Conservation (phyloP, 2,888 invertebrate species). For the Cephus rjabovi region DNA sequence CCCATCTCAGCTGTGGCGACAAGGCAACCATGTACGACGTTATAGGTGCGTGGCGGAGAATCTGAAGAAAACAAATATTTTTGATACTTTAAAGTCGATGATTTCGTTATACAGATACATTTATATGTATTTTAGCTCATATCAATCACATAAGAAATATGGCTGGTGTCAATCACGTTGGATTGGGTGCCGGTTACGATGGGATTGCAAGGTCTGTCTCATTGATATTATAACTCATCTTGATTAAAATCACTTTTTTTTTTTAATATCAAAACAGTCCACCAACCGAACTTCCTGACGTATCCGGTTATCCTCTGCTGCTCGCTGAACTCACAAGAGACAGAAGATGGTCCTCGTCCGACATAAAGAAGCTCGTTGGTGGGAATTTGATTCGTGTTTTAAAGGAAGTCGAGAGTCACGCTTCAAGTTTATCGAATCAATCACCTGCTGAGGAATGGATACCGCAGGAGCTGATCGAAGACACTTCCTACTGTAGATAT, state of each 20-base stretch:
- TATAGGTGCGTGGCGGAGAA: slow-evolving; percentile 68
- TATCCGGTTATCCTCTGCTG: slow-evolving; percentile 72
- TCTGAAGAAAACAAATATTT: background rate
- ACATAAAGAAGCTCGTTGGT: slow-evolving; percentile 72
- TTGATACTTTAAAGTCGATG: background rate
- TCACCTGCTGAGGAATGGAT: slow-evolving; percentile 71
- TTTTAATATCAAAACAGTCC: slow-evolving; percentile 53
- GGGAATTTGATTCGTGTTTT: slow-evolving; percentile 72
- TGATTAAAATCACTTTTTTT: no score
- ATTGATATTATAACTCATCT: background rate
- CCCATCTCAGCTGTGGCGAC: slow-evolving; percentile 72
- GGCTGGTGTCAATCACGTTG: slow-evolving; percentile 76
- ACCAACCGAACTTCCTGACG: slow-evolving; percentile 70
- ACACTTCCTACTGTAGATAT: slow-evolving; percentile 70
- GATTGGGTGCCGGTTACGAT: slow-evolving; percentile 73
- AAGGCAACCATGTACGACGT: slow-evolving; percentile 72
- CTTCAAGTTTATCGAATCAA: slow-evolving; percentile 61
- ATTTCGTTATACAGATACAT: background rate
- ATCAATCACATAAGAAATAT: slow-evolving; percentile 75
- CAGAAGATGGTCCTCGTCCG: slow-evolving; percentile 72
- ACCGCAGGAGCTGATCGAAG: slow-evolving; percentile 68
- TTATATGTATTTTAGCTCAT: slow-evolving; percentile 65
- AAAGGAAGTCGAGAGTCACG: slow-evolving; percentile 67
- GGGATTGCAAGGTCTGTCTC: slow-evolving; percentile 69
- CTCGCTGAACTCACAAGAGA: slow-evolving; percentile 73